Evolutionary conservation across 2,113 vertebrate species (phyloP).

Genomic region (Calyptommatus sinebrachiatus): DNA sequence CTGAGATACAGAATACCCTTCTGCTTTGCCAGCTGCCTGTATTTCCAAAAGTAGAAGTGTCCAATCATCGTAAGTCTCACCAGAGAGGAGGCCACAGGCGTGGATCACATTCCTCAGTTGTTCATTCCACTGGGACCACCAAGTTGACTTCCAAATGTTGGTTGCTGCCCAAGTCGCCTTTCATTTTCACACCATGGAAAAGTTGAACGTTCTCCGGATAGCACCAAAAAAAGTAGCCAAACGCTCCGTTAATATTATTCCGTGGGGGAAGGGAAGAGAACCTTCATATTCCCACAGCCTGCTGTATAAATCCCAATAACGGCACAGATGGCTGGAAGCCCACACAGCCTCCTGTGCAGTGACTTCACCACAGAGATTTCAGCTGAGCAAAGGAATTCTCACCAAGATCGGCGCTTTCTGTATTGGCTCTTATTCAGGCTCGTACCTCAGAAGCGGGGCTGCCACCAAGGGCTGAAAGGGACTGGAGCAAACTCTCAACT

Average conservation of each 20-base stretch:
- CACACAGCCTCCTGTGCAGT: background rate
- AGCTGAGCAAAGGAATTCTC: background rate
- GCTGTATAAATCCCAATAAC: background rate
- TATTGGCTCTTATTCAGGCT: too few relatives aligned
- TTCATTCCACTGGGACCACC: background rate
- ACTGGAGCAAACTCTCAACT: too few relatives aligned
- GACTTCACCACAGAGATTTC: background rate
- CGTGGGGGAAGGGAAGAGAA: background rate
- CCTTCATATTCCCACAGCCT: background rate
- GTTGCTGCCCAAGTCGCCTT: background rate
- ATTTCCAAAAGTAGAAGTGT: too few relatives aligned
- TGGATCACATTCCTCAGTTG: too few relatives aligned
- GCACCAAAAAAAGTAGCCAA: background rate
- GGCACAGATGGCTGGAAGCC: background rate
- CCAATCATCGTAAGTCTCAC: too few relatives aligned
- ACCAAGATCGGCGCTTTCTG: too few relatives aligned
- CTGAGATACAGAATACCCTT: too few relatives aligned
- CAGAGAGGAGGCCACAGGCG: too few relatives aligned
- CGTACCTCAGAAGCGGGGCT: too few relatives aligned
- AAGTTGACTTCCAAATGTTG: background rate
- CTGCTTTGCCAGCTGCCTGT: too few relatives aligned
- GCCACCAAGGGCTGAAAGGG: too few relatives aligned
- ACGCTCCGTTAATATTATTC: background rate
- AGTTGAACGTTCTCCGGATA: background rate
- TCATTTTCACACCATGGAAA: background rate